Conservation (phyloP, 2,888 invertebrate species). For the Ferdinandea cuprea region DNA sequence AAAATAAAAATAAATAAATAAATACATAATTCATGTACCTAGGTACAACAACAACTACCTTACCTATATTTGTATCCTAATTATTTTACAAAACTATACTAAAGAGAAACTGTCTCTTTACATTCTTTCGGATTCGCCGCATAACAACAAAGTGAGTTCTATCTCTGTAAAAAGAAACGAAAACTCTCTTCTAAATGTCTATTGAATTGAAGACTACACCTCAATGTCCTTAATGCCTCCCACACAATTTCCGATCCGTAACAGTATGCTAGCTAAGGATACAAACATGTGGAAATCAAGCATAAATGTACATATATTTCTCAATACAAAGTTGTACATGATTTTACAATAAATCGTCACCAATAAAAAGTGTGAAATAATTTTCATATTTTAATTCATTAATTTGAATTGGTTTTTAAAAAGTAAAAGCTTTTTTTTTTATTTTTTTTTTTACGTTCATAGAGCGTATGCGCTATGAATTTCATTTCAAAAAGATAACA, state of each 20-base stretch:
- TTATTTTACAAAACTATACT: too few relatives aligned
- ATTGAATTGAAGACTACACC: constrained; percentile 53
- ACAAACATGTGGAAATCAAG: too few relatives aligned
- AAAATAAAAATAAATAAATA: too few relatives aligned
- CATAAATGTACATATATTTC: too few relatives aligned
- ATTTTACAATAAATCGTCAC: too few relatives aligned
- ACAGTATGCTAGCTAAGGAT: constrained; percentile 15
- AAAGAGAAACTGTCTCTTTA: constrained; percentile 1
- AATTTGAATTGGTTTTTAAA: background rate
- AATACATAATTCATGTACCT: too few relatives aligned
- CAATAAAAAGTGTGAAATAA: too few relatives aligned
- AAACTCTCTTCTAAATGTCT: constrained; percentile 22
- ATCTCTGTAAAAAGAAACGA: background rate
- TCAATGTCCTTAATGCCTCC: constrained; percentile 59
- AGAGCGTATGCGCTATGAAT: background rate
- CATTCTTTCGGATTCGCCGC: background rate
- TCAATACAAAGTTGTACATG: background rate
- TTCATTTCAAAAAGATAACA: background rate
- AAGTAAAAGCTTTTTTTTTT: background rate
- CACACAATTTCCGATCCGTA: constrained; percentile 49
- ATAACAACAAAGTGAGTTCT: constrained; percentile 1
- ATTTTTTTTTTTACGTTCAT: background rate
- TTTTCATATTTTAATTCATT: background rate
- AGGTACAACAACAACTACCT: too few relatives aligned
- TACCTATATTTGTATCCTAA: background rate